Evolutionary conservation across 2,888 invertebrate species (phyloP).

Genomic region (Diploptera punctata): DNA sequence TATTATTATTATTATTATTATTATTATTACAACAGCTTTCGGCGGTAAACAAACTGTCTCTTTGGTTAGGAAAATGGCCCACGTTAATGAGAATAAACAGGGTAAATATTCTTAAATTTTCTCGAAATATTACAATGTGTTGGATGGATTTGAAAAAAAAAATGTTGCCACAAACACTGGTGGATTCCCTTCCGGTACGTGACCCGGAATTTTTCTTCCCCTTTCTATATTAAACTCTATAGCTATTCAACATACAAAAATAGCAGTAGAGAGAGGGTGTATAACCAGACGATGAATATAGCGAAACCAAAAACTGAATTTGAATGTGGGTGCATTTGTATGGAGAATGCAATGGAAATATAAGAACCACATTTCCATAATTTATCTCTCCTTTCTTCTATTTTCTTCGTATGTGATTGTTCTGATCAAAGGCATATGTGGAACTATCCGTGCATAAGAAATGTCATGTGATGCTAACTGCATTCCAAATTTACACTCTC

Average conservation of each 20-base stretch:
- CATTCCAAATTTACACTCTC: too few relatives aligned
- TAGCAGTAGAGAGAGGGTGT: neutral
- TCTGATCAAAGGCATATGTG: slow-evolving; percentile 4
- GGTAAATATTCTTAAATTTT: too few relatives aligned
- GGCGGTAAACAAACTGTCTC: too few relatives aligned
- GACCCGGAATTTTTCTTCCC: slow-evolving; percentile 16
- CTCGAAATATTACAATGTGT: too few relatives aligned
- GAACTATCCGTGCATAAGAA: neutral
- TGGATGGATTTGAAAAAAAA: too few relatives aligned
- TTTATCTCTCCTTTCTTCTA: neutral
- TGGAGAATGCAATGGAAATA: neutral
- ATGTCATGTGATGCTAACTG: neutral
- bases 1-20: too few relatives aligned
- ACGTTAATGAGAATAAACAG: too few relatives aligned
- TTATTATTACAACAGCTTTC: too few relatives aligned
- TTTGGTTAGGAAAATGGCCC: too few relatives aligned
- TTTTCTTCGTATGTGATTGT: neutral
- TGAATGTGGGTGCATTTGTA: neutral
- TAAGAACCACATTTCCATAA: slow-evolving; percentile 6
- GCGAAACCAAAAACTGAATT: slow-evolving; percentile 8
- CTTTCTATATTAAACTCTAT: neutral
- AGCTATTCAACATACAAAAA: slow-evolving; percentile 3
- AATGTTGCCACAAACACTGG: neutral
- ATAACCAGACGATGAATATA: neutral
- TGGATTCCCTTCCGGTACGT: neutral